Conservation (phyloP, 2,797 vertebrate genomes). For the Scarus forsteni region DNA sequence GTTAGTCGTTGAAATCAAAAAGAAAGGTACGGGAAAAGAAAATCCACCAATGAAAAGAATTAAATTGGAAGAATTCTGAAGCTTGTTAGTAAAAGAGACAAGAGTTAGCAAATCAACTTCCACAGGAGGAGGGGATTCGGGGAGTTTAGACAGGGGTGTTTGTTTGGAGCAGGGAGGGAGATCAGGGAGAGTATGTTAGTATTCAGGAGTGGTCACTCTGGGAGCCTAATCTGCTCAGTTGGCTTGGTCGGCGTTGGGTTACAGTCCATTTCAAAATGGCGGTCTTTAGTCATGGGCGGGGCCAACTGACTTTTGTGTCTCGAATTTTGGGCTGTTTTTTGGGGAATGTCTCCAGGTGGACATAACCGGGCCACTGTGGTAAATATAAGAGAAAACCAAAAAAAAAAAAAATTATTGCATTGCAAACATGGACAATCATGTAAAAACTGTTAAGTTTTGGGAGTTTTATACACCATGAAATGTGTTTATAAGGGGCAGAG, state of each 20-base stretch:
- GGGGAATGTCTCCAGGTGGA: conserved; percentile 14
- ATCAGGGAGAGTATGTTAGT: conserved; percentile 60
- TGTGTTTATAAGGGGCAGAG: conserved; percentile 14
- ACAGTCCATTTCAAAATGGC: conserved; percentile 39
- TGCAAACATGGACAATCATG: conserved; percentile 35
- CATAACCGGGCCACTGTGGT: conserved; percentile 32
- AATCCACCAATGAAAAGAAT: conserved; percentile 80
- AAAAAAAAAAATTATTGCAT: conserved; percentile 59
- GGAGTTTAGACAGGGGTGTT: conserved; percentile 52
- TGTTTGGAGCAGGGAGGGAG: conserved; percentile 51
- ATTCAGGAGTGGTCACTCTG: conserved; percentile 62
- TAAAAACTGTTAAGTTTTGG: conserved; percentile 8
- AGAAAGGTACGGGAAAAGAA: conserved; percentile 71
- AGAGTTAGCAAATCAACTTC: conserved; percentile 85
- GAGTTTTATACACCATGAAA: not conserved
- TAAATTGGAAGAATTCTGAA: conserved; percentile 82
- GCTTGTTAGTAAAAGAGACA: conserved; percentile 89
- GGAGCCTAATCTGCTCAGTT: conserved; percentile 64
- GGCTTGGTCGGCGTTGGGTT: conserved; percentile 35
- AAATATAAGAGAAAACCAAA: conserved; percentile 46
- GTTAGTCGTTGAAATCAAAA: conserved; percentile 89
- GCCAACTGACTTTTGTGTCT: conserved; percentile 59
- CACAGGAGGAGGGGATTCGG: conserved; percentile 66
- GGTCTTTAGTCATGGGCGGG: conserved; percentile 31
- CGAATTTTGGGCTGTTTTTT: conserved; percentile 36